phyloP scores from a whole-genome alignment of 2,888 invertebrate genomes.

The Lottia gigantea region DNA sequence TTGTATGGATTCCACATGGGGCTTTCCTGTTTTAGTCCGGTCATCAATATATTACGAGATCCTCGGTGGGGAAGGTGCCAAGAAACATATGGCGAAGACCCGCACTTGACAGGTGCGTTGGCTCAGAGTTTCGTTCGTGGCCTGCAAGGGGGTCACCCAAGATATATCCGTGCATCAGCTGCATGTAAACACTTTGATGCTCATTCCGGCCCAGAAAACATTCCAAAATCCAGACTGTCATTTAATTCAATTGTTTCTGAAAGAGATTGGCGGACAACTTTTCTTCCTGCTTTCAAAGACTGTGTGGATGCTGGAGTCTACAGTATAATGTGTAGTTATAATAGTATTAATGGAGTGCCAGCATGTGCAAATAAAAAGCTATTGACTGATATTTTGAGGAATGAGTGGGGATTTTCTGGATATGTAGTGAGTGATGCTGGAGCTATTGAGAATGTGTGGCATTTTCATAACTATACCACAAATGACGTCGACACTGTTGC shows the following conservation, averaged over 20 bases:
- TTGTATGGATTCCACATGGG: slow-evolving; percentile 40
- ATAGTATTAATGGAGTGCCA: slow-evolving; percentile 59
- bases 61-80: slow-evolving; percentile 56
- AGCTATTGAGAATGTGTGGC: slow-evolving; percentile 47
- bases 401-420: slow-evolving; percentile 55
- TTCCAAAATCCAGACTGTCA: slow-evolving; percentile 40
- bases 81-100: slow-evolving; percentile 63
- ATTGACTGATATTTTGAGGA: slow-evolving; percentile 49
- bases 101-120: slow-evolving; percentile 46
- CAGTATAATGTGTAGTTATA: slow-evolving; percentile 62
- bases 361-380: slow-evolving; percentile 54
- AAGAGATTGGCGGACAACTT: slow-evolving; percentile 53
- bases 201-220: slow-evolving; percentile 59
- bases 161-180: slow-evolving; percentile 52
- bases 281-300: slow-evolving; percentile 54
- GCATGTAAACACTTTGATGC: slow-evolving; percentile 63
- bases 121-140: slow-evolving; percentile 49
- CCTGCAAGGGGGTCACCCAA: slow-evolving; percentile 48
- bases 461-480: slow-evolving; percentile 38
- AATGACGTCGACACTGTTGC: slow-evolving; percentile 37
- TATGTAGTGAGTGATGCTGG: slow-evolving; percentile 57
- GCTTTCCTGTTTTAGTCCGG: slow-evolving; percentile 52
- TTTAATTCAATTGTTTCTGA: slow-evolving; percentile 47
- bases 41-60: slow-evolving; percentile 56
- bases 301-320: slow-evolving; percentile 55